These are phyloP conservation scores for Aphrophora alni DNA, from an alignment of 2,888 invertebrate species.

Conservation along the genomic window DNA sequence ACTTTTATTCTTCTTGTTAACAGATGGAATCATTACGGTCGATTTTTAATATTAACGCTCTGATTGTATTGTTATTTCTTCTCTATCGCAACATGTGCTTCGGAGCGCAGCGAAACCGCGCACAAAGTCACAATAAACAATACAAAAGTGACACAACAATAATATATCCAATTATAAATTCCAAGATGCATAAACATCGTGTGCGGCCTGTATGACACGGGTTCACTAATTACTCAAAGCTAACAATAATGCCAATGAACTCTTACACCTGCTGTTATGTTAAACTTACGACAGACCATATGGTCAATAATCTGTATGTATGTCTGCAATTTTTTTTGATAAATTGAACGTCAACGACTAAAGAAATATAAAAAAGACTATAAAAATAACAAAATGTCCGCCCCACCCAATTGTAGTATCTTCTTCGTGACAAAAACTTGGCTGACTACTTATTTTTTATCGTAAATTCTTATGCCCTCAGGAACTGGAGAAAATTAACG, in stretches of 20 bases:
- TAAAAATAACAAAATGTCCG: too few relatives aligned
- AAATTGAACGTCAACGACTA: too few relatives aligned
- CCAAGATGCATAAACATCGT: background rate
- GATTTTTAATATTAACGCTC: background rate
- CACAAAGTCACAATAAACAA: background rate
- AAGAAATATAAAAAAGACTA: too few relatives aligned
- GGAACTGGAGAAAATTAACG: too few relatives aligned
- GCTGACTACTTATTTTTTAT: too few relatives aligned
- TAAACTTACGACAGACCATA: background rate
- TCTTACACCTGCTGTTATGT: background rate
- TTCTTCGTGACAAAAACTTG: too few relatives aligned
- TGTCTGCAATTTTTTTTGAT: too few relatives aligned
- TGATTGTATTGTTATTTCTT: background rate
- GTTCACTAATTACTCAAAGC: background rate
- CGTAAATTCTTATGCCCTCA: too few relatives aligned
- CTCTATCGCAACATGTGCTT: background rate
- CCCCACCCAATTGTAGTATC: too few relatives aligned
- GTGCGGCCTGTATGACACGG: background rate
- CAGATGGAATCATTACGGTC: background rate
- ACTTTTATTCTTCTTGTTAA: background rate
- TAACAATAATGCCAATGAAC: background rate
- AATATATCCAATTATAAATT: background rate
- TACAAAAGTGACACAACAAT: slow-evolving; percentile 1
- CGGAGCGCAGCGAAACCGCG: background rate
- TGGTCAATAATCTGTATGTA: background rate